These are phyloP conservation scores for Chloroceryle aenea DNA, from an alignment of 2,113 vertebrate genomes.

Conservation along the genomic window DNA sequence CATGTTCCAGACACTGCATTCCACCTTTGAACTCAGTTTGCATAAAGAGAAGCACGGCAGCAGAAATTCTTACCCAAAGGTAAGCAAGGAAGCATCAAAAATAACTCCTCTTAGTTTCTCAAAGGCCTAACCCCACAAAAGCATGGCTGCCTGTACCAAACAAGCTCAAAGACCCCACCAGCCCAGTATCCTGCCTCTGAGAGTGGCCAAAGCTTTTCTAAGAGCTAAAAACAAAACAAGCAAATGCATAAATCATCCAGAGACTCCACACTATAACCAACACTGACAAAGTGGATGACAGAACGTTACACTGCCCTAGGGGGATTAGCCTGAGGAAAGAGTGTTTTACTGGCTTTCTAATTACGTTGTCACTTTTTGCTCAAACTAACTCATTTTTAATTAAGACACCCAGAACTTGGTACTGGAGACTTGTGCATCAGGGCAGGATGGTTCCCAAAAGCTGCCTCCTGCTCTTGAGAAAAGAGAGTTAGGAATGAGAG, in stretches of 20 bases:
- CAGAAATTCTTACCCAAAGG: not conserved
- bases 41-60: not conserved
- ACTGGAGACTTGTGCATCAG: not conserved
- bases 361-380: slow-evolving; percentile 14
- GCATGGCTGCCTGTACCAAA: not conserved
- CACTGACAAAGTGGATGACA: slow-evolving; percentile 15
- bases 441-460: not conserved
- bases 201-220: not conserved
- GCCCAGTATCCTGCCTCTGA: not conserved
- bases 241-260: slow-evolving; percentile 19
- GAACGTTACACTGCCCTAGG: not conserved
- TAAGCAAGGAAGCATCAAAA: not conserved
- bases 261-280: not conserved
- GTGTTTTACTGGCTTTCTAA: slow-evolving; percentile 31
- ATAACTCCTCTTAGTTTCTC: not conserved
- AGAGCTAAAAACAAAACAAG: not conserved
- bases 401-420: not conserved
- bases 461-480: not conserved
- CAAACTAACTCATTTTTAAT: slow-evolving; percentile 29
- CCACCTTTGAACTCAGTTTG: not conserved
- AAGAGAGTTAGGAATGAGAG: not conserved
- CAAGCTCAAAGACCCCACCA: not conserved
- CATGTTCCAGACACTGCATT: not conserved
- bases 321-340: slow-evolving; percentile 43
- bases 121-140: not conserved